Conservation (phyloP, 2,113 vertebrate genomes). For the Carettochelys insculpta region DNA sequence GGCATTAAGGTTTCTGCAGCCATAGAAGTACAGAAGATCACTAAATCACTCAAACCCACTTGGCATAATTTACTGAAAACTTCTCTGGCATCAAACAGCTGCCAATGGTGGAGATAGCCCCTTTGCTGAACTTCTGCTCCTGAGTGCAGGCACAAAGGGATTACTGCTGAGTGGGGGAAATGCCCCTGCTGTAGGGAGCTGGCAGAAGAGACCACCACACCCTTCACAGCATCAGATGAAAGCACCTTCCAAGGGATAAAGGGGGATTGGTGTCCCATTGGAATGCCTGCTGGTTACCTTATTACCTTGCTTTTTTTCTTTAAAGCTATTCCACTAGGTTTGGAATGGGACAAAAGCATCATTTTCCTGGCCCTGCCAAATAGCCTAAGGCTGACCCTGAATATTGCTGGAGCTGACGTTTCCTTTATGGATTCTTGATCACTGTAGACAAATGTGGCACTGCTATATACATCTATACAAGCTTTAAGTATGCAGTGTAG, state of each 20-base stretch:
- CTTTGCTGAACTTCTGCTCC: background rate
- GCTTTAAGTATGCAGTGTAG: background rate
- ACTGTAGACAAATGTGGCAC: background rate
- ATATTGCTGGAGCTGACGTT: background rate
- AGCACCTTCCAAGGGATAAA: background rate
- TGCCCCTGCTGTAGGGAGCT: background rate
- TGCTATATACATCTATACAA: background rate
- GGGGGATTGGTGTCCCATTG: background rate
- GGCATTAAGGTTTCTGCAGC: too few relatives aligned
- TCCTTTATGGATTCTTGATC: background rate
- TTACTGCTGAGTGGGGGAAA: background rate
- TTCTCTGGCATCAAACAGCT: background rate
- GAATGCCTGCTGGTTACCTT: background rate
- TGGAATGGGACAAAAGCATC: background rate
- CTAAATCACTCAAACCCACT: too few relatives aligned
- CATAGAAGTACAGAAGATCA: too few relatives aligned
- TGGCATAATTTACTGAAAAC: too few relatives aligned
- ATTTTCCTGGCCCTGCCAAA: background rate
- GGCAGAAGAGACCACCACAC: background rate
- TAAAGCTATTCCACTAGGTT: background rate
- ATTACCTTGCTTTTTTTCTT: background rate
- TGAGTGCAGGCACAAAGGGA: background rate
- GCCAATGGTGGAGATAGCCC: background rate
- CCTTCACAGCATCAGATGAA: background rate
- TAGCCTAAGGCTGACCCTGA: background rate